phyloP scores from a whole-genome alignment of 2,888 invertebrate species.

The Linnaemya vulpina region DNA sequence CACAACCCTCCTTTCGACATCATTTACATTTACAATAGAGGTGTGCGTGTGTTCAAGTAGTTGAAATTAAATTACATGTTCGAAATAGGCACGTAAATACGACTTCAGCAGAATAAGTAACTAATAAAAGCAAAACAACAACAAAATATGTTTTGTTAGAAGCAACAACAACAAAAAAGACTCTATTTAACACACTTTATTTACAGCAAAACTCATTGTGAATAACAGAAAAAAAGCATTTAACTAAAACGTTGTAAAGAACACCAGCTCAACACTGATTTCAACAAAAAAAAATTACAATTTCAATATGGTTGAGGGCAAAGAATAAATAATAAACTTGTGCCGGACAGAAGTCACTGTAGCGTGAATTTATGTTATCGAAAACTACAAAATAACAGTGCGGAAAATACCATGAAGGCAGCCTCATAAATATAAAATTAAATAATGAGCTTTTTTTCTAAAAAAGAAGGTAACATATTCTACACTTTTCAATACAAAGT shows the following conservation, averaged over 20 bases:
- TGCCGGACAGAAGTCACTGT: slow-evolving; percentile 52
- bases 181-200: slow-evolving; percentile 54
- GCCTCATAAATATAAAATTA: neutral
- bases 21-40: neutral
- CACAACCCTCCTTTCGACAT: neutral
- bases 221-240: neutral
- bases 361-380: neutral
- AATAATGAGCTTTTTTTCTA: no score
- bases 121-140: slow-evolving; percentile 51
- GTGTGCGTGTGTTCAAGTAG: neutral
- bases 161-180: slow-evolving; percentile 12
- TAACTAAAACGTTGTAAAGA: slow-evolving; percentile 33
- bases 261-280: slow-evolving; percentile 31
- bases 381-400: neutral
- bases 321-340: slow-evolving; percentile 35
- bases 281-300: slow-evolving; percentile 49
- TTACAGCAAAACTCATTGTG: slow-evolving; percentile 26
- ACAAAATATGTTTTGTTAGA: slow-evolving; percentile 29
- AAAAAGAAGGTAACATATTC: no score
- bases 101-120: slow-evolving; percentile 68
- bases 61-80: slow-evolving; percentile 23
- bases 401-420: neutral
- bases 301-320: slow-evolving; percentile 34
- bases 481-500: no score
- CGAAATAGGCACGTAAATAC: slow-evolving; percentile 58